Conservation (phyloP, 2,888 invertebrate species). For the Euzophera pinguis region DNA sequence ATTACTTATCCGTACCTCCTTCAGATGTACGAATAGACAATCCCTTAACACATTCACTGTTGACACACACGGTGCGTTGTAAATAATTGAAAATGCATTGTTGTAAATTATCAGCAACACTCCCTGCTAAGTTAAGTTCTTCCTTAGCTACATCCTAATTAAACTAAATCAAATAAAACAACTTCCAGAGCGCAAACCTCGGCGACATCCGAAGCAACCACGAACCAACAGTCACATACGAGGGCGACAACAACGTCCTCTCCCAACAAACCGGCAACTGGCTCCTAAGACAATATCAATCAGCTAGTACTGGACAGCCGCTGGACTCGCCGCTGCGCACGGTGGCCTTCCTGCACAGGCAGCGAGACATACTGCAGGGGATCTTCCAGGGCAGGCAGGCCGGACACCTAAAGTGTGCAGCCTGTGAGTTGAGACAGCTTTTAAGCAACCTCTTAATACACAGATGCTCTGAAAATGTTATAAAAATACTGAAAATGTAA, state of each 20-base stretch:
- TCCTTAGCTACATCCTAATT: too few relatives aligned
- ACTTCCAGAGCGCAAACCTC: slow-evolving; percentile 84
- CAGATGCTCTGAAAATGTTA: too few relatives aligned
- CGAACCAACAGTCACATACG: slow-evolving; percentile 95
- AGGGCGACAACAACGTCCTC: slow-evolving; percentile 96
- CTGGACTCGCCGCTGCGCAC: slow-evolving; percentile 85
- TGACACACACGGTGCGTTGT: too few relatives aligned
- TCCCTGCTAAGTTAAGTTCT: too few relatives aligned
- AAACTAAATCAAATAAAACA: too few relatives aligned
- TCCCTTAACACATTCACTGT: too few relatives aligned
- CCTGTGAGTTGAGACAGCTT: slow-evolving; percentile 44
- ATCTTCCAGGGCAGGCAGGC: slow-evolving; percentile 42
- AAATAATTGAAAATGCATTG: too few relatives aligned
- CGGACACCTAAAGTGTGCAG: slow-evolving; percentile 42
- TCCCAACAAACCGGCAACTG: slow-evolving; percentile 95
- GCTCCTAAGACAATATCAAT: slow-evolving; percentile 84
- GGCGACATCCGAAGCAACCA: slow-evolving; percentile 92
- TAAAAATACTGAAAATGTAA: too few relatives aligned
- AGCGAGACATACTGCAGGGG: slow-evolving; percentile 27
- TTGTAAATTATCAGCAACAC: too few relatives aligned
- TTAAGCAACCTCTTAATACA: too few relatives aligned
- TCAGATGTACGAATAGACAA: too few relatives aligned
- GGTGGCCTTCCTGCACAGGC: slow-evolving; percentile 80
- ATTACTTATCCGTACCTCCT: too few relatives aligned
- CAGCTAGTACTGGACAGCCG: slow-evolving; percentile 55